These are phyloP conservation scores for Drosophila erecta DNA, from an alignment of 1,140 invertebrate species.

Conservation along the genomic window DNA sequence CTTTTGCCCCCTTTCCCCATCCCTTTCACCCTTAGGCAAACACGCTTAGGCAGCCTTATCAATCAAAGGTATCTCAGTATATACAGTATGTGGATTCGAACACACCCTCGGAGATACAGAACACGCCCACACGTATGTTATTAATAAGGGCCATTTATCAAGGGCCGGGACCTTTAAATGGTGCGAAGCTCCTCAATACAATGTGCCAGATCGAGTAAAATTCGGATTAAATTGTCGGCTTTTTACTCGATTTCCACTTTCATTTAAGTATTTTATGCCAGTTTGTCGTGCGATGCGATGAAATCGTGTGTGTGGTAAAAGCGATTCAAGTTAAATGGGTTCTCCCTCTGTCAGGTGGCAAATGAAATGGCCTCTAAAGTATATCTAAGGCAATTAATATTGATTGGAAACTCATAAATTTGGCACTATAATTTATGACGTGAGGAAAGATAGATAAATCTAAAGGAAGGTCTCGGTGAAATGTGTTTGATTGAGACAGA, in stretches of 20 bases:
- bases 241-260: conserved; percentile 5
- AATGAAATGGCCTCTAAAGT: conserved; percentile 36
- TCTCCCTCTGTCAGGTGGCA: conserved; percentile 34
- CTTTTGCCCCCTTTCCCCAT: conserved; percentile 15
- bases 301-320: conserved; percentile 28
- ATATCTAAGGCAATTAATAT: conserved; percentile 45
- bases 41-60: conserved; percentile 80
- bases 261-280: conserved; percentile 28
- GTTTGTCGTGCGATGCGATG: conserved; percentile 35
- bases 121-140: conserved; percentile 65
- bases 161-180: conserved; percentile 27
- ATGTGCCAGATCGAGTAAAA: conserved; percentile 55
- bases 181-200: conserved; percentile 45
- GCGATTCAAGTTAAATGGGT: conserved; percentile 51
- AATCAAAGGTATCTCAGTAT: conserved; percentile 72
- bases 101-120: conserved; percentile 27
- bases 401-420: conserved; percentile 53
- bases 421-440: conserved; percentile 25
- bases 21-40: conserved; percentile 45
- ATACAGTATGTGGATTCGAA: conserved; percentile 14
- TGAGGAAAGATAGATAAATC: conserved; percentile 33
- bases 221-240: conserved; percentile 51
- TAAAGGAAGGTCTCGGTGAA: not conserved
- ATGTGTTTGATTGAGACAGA: conserved; percentile 4
- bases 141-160: conserved; percentile 75